Evolutionary conservation across 2,888 invertebrate species (phyloP).

Genomic region (Liopterus haemorrhoidalis): DNA sequence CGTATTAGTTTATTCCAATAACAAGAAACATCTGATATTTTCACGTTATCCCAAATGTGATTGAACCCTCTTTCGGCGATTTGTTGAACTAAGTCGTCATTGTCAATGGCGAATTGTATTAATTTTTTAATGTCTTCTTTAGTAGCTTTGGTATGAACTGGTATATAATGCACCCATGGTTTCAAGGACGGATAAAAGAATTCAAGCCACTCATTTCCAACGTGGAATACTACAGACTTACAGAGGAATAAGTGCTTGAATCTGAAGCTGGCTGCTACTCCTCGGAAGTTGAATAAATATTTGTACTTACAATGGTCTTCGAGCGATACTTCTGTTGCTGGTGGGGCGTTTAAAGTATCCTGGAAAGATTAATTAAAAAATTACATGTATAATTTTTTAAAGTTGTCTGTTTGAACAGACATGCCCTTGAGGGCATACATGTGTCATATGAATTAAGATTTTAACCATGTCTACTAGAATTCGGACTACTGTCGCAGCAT

Average conservation of each 20-base stretch:
- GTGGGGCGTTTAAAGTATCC: constrained; percentile 79
- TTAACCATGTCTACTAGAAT: too few species aligned
- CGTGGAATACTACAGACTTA: constrained; percentile 87
- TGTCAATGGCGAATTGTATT: constrained; percentile 66
- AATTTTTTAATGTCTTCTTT: constrained; percentile 65
- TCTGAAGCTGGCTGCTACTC: constrained; percentile 96
- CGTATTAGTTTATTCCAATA: constrained; percentile 79
- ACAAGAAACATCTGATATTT: constrained; percentile 74
- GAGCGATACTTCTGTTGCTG: constrained; percentile 80
- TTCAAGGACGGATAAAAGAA: constrained; percentile 87
- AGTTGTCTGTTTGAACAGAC: too few species aligned
- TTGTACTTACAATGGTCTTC: constrained; percentile 91
- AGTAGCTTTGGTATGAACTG: constrained; percentile 60
- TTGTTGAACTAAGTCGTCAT: constrained; percentile 66
- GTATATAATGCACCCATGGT: constrained; percentile 95
- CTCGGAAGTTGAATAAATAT: constrained; percentile 92
- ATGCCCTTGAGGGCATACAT: too few species aligned
- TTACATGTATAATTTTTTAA: too few species aligned
- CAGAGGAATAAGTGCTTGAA: constrained; percentile 92
- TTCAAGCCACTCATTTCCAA: constrained; percentile 90
- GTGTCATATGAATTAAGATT: too few species aligned
- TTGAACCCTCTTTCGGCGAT: constrained; percentile 79
- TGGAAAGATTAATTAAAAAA: constrained; percentile 42
- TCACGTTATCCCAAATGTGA: constrained; percentile 78
- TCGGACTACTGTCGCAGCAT: neutral